Base-by-base conservation (phyloP, 2,888 invertebrate genomes). In the Lissocephala sabroskyi region DNA sequence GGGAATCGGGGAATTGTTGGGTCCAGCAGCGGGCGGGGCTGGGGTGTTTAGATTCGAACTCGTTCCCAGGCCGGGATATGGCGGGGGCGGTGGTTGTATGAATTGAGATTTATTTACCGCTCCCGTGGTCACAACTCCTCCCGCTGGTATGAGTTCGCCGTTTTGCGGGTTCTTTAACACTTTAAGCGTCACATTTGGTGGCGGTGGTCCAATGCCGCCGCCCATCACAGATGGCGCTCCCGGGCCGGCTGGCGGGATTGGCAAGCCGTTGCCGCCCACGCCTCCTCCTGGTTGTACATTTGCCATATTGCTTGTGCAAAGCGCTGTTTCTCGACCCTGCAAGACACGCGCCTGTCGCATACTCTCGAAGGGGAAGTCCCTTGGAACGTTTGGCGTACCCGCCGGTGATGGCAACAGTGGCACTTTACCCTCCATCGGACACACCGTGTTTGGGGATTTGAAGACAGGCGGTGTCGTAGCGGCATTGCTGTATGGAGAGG, bases 311-410 rank as follows among this genome's bases (percentile, higher is more conserved):
- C 56, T 57, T 43, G 75, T 57, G 82, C 87, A 87, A 67, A 88
- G 73, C 33, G 88, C 87, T 59, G 88, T 87, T 80, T 88, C 92
- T 76, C 92, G 89, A 76, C 90, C 89, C 79, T 94, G 94, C 85
- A 94, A 91, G 41, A 94, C 93, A 83, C 94, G 90, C 56, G 93
- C 93, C 80, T 93, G 93, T 39, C 94, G 94, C 95, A 96, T 95
- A 84, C 95, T 95, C 77, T 94, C 93, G 83, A 95, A 95, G 33
- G 95, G 95, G 85, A 91, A 95, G 79, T 89, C 89, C 78, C 88
- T 86, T 26, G 59, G 65, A 54, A 57, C 76, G 26, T 59, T 59
- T 3, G 62, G 52, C 82, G 85, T 79, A 30, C 86, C 86, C 16
- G 64, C 88, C 82, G 85, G 87, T 11, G 77, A 53, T 65, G 86